Percentiles rank a stretch among this genome's conserved stretches.
Evolutionary conservation across 2,888 invertebrate genomes (phyloP).

Genomic region (Sinotaia quadrata): DNA sequence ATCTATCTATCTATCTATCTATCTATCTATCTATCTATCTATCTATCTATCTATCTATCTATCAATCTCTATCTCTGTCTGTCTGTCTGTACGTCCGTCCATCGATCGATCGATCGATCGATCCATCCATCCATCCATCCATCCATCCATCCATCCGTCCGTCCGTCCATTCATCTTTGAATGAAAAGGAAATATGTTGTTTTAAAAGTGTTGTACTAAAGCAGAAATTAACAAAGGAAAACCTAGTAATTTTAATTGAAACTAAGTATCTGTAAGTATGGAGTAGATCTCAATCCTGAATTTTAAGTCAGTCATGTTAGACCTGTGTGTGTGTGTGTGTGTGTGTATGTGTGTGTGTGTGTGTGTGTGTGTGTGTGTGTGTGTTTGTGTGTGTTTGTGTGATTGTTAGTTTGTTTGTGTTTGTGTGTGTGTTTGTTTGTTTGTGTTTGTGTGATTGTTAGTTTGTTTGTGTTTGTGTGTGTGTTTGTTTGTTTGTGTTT

Average conservation of each 20-base stretch:
- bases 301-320: neutral
- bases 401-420: too few relatives aligned
- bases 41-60: neutral
- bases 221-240: too few relatives aligned
- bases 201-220: too few relatives aligned
- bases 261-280: neutral
- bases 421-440: neutral
- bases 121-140: neutral
- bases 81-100: too few relatives aligned
- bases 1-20: conserved; percentile 1
- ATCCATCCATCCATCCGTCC: neutral
- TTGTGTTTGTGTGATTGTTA: conserved; percentile 8
- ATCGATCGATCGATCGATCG: neutral
- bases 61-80: conserved; percentile 5
- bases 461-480: conserved; percentile 16
- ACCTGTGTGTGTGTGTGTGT: neutral
- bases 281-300: neutral
- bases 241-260: neutral
- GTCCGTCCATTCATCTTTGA: neutral
- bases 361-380: neutral
- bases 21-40: neutral
- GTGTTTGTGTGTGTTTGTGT: conserved; percentile 2
- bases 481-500: neutral
- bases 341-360: conserved; percentile 6
- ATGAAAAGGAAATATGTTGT: too few relatives aligned